These are phyloP conservation scores for Drosophila parabipectinata DNA, from an alignment of 1,140 invertebrate species.

Conservation along the genomic window DNA sequence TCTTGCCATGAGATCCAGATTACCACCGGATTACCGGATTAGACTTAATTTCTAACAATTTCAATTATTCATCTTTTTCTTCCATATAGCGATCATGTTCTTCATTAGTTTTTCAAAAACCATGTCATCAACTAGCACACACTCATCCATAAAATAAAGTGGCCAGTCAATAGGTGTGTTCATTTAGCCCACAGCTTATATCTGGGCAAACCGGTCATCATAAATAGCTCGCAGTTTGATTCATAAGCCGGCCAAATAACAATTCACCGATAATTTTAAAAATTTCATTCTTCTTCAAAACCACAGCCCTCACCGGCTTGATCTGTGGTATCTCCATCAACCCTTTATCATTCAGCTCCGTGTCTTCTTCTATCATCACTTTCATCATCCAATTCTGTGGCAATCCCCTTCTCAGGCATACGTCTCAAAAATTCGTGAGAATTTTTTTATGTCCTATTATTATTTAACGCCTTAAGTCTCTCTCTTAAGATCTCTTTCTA, in stretches of 20 bases:
- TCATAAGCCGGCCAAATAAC: constrained; percentile 5
- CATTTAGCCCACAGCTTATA: constrained; percentile 9
- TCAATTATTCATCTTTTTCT: neutral
- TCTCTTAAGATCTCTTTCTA: no score
- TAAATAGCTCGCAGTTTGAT: neutral
- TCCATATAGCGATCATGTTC: neutral
- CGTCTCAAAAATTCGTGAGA: no score
- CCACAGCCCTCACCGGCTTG: constrained; percentile 1
- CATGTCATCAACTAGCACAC: no score
- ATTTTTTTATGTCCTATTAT: no score
- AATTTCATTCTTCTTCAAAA: neutral
- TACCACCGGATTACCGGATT: no score
- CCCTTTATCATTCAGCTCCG: neutral
- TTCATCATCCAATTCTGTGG: neutral
- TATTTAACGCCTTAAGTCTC: no score
- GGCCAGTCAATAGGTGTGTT: neutral
- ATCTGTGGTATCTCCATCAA: constrained; percentile 2
- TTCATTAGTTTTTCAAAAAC: neutral
- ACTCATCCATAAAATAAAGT: neutral
- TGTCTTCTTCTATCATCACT: neutral
- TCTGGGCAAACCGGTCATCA: neutral
- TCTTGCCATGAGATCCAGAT: neutral
- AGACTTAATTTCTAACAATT: neutral
- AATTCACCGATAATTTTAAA: neutral
- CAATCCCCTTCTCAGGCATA: neutral